Conservation (phyloP, 2,888 invertebrate species). For the Drosophila kokeensis region DNA sequence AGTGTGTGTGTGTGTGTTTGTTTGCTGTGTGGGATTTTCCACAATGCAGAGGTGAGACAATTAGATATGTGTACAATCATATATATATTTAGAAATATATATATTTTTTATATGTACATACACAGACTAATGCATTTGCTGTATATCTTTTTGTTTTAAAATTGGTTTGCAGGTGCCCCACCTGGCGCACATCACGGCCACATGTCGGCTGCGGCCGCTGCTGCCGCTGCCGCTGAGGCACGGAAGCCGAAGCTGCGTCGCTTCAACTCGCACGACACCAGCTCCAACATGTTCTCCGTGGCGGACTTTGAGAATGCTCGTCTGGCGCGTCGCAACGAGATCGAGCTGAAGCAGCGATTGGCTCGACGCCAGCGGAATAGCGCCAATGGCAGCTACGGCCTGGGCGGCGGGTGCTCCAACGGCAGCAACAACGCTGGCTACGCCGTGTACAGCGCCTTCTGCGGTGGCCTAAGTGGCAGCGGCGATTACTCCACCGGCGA, state of each 20-base stretch:
- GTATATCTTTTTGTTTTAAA: constrained; percentile 4
- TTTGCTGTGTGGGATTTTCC: constrained; percentile 65
- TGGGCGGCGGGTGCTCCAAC: constrained; percentile 29
- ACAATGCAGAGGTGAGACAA: constrained; percentile 48
- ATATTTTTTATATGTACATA: constrained; percentile 30
- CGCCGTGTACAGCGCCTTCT: constrained; percentile 58
- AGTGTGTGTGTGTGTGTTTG: constrained; percentile 12
- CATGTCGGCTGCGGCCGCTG: constrained; percentile 45
- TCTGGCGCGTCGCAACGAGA: constrained; percentile 84
- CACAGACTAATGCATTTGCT: constrained; percentile 54
- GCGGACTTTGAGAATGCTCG: constrained; percentile 85
- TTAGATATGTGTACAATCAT: constrained; percentile 24
- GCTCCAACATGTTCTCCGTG: constrained; percentile 85
- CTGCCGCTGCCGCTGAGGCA: constrained; percentile 73
- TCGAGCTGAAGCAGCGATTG: constrained; percentile 84
- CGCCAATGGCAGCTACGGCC: constrained; percentile 80
- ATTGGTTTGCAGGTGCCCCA: constrained; percentile 58
- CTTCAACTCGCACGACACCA: constrained; percentile 85
- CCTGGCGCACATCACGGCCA: constrained; percentile 69
- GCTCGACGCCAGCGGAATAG: constrained; percentile 83
- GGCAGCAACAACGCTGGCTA: constrained; percentile 14
- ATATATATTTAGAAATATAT: constrained; percentile 13
- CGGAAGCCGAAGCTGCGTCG: constrained; percentile 84
- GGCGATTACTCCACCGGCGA: constrained; percentile 85
- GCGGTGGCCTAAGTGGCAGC: constrained; percentile 71